phyloP scores from a whole-genome alignment of 37 sponge, comb jelly and placozoan species.

The Spongilla lacustris region DNA sequence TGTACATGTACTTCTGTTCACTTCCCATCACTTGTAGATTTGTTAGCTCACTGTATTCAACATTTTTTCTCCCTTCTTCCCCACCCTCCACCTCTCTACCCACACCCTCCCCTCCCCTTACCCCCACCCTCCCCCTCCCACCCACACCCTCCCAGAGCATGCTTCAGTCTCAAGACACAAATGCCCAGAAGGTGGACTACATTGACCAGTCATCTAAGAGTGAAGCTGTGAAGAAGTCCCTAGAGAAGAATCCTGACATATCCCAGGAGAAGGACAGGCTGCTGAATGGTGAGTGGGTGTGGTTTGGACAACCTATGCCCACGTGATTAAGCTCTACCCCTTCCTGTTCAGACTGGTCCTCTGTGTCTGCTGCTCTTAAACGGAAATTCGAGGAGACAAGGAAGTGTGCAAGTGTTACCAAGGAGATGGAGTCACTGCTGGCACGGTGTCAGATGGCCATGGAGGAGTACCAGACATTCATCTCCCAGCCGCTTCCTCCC shows the following conservation, averaged over 20 bases:
- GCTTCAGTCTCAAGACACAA: conserved; percentile 18
- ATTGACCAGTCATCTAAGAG: conserved; percentile 56
- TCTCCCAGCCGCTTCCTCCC: conserved; percentile 48
- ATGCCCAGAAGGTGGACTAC: conserved; percentile 24
- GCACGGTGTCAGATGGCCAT: not conserved
- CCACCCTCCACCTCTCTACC: not conserved
- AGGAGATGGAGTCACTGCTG: conserved; percentile 16
- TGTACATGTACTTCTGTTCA: too few relatives aligned
- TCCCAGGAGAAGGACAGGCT: conserved; percentile 56
- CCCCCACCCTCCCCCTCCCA: not conserved
- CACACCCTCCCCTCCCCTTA: not conserved
- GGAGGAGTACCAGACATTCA: not conserved
- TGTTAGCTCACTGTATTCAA: too few relatives aligned
- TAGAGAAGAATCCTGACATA: conserved; percentile 73
- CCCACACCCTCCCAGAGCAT: not conserved
- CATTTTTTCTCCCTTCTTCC: not conserved
- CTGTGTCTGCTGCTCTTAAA: conserved; percentile 11
- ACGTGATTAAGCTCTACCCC: not conserved
- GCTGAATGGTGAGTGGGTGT: conserved; percentile 26
- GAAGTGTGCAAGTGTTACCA: conserved; percentile 22
- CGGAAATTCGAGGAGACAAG: conserved; percentile 28
- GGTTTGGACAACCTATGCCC: too few relatives aligned
- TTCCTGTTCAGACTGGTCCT: conserved; percentile 39
- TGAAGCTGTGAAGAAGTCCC: conserved; percentile 49
- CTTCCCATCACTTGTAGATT: too few relatives aligned